phyloP scores from a whole-genome alignment of 2,797 vertebrate species.

The Acridotheres tristis region DNA sequence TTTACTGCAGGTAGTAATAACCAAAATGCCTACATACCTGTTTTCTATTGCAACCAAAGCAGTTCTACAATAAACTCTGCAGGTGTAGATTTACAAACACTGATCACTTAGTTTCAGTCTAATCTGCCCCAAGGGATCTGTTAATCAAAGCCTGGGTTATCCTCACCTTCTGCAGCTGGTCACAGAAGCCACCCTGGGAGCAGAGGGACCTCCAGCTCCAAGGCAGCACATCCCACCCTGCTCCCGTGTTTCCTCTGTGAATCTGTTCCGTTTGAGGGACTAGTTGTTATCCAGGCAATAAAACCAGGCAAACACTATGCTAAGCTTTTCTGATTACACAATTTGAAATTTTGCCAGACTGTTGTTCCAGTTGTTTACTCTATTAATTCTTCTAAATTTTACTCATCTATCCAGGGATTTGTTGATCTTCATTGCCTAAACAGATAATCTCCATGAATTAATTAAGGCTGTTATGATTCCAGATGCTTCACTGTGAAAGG shows the following conservation, averaged over 20 bases:
- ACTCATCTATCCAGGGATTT: background rate
- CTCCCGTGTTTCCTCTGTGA: rapidly evolving
- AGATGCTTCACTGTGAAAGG: background rate
- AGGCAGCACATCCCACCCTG: background rate
- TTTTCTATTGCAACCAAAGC: background rate
- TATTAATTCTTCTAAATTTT: background rate
- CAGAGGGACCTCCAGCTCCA: background rate
- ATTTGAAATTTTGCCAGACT: background rate
- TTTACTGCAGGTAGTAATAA: too few relatives aligned
- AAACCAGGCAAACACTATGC: background rate
- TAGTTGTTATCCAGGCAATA: background rate
- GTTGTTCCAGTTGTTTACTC: background rate
- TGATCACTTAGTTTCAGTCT: background rate
- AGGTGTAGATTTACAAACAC: rapidly evolving
- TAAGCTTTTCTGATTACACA: rapidly evolving
- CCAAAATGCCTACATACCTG: background rate
- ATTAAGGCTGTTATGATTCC: background rate
- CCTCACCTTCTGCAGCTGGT: background rate
- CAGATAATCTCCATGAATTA: background rate
- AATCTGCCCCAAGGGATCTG: background rate
- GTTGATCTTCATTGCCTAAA: background rate
- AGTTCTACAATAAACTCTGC: background rate
- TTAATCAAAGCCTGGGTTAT: background rate
- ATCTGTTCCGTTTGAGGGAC: rapidly evolving
- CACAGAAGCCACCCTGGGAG: rapidly evolving